Conservation (phyloP, 2,888 invertebrate genomes). For the Ochropacha duplaris region DNA sequence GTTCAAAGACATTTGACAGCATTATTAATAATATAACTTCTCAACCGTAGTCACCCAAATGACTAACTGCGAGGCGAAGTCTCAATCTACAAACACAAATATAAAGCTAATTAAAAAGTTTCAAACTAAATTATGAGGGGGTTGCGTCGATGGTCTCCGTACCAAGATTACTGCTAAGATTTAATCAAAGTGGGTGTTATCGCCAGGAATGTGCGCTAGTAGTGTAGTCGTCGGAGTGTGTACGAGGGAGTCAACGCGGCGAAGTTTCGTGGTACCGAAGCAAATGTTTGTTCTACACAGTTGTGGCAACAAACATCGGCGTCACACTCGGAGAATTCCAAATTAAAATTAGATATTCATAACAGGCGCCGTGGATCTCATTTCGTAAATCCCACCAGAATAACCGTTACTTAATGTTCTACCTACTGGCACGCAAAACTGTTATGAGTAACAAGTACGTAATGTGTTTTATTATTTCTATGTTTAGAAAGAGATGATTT, state of each 20-base stretch:
- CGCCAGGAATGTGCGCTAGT: conserved; percentile 58
- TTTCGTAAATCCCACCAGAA: conserved; percentile 66
- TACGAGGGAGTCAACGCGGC: conserved; percentile 28
- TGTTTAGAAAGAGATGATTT: neutral
- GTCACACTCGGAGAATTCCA: conserved; percentile 78
- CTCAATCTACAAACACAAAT: conserved; percentile 83
- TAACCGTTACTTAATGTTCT: conserved; percentile 55
- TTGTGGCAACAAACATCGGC: conserved; percentile 75
- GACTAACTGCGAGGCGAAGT: conserved; percentile 74
- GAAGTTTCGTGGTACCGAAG: conserved; percentile 62
- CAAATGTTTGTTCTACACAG: conserved; percentile 69
- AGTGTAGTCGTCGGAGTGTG: conserved; percentile 20
- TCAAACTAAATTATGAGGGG: conserved; percentile 83
- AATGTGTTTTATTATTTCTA: neutral
- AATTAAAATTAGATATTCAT: conserved; percentile 82
- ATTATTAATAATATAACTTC: conserved; percentile 77
- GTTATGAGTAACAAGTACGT: conserved; percentile 32
- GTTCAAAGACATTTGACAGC: conserved; percentile 37
- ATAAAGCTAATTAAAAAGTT: conserved; percentile 84
- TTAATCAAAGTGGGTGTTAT: conserved; percentile 70
- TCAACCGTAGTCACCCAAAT: conserved; percentile 69
- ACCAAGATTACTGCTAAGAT: conserved; percentile 77
- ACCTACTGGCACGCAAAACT: conserved; percentile 31
- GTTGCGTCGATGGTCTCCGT: conserved; percentile 73
- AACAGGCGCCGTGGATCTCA: conserved; percentile 71